Base-by-base conservation (phyloP, 2,888 invertebrate species). In the Petrolisthes cinctipes region DNA sequence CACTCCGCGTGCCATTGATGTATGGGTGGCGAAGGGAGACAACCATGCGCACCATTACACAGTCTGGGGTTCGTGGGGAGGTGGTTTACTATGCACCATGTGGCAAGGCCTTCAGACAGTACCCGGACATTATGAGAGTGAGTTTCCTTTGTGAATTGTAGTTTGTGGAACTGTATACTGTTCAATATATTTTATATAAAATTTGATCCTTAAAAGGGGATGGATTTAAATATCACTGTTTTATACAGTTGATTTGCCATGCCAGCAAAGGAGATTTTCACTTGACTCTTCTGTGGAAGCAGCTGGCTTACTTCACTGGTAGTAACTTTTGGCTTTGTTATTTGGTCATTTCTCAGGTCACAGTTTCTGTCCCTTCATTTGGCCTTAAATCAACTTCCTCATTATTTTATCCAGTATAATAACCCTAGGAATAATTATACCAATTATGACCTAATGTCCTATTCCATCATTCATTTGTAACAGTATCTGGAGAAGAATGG, bases 1-100 rank as follows among this genome's bases (percentile, higher is more conserved):
- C 95, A 91, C 92, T 96, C 83, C 93, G 95, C 80, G 94, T 95
- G 86, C 96, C 96, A 0, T 92, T 96, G 53, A 95, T 95, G 83
- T 94, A 94, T 93, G 98, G 97, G 89, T 98, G 98, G 98, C 96
- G 96, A 92, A 94, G 98, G n/a, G 96, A 97, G 92, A 98, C 98
- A 0, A 95, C 97, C 85, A 97, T 98, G 92, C 95, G 96, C 91
- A 97, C 97, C 5, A 94, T 98, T 9, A 97, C 97, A 6, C 95
- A 96, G 91, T 96, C 95, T 92, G 97, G 98, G 71, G 95, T 96
- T 91, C 96, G 96, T 91, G 98, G 99, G n/a, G 98, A 99, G 92
- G 98, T 99, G 79, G 95, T 95, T 88, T 99, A 99, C 93, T 95
- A 95, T 91, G 94, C 95, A 80, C 95, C 95, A 0, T 95, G 94